Conservation (phyloP, 1,140 invertebrate species). For the Halesus radiatus region DNA sequence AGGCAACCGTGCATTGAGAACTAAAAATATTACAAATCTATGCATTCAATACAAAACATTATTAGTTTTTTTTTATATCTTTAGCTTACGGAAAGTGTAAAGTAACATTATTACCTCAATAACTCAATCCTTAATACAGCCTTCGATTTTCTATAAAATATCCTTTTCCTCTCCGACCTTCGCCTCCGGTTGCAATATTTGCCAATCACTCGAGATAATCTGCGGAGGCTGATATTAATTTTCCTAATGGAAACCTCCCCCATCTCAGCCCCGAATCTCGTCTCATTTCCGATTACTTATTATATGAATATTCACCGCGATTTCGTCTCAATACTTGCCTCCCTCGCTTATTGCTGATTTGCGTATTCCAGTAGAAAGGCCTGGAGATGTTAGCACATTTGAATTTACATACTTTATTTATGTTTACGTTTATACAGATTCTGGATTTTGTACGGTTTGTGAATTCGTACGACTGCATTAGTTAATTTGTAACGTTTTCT, state of each 20-base stretch:
- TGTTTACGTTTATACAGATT: slow-evolving; percentile 5
- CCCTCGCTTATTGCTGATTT: background rate
- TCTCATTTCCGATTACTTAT: slow-evolving; percentile 45
- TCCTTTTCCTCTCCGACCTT: slow-evolving; percentile 5
- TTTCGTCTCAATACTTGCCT: background rate
- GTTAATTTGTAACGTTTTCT: slow-evolving; percentile 16
- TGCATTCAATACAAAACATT: background rate
- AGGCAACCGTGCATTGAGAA: too few species aligned
- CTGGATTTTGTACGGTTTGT: background rate
- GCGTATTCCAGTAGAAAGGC: background rate
- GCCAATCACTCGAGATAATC: slow-evolving; percentile 53
- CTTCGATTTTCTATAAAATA: slow-evolving; percentile 8
- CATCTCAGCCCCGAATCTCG: background rate
- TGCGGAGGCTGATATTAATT: slow-evolving; percentile 52
- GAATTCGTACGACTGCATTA: slow-evolving; percentile 11
- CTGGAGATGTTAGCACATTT: background rate
- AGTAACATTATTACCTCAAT: too few species aligned
- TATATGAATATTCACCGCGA: slow-evolving; percentile 53
- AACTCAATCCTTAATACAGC: too few species aligned
- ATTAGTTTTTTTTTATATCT: slow-evolving; percentile 4
- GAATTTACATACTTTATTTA: background rate
- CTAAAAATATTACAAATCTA: too few species aligned
- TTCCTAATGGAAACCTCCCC: slow-evolving; percentile 53
- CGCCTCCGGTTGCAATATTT: slow-evolving; percentile 40
- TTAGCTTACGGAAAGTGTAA: too few species aligned